Percentiles rank a stretch among this genome's conserved stretches.
Conservation (phyloP, 2,888 invertebrate species). For the Notodonta dromedarius region DNA sequence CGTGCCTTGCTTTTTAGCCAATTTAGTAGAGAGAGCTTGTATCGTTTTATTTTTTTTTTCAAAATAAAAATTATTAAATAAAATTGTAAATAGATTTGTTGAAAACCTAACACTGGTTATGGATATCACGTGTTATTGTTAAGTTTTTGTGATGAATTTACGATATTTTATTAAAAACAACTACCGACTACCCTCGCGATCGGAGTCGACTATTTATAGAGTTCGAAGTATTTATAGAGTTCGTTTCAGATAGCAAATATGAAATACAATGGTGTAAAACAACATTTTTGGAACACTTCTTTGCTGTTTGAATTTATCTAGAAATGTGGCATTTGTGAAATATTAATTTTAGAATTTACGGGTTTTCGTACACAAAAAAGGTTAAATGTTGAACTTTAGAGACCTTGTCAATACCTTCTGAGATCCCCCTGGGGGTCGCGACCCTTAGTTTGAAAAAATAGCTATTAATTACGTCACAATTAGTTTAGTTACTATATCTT, state of each 20-base stretch:
- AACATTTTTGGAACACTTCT: no score
- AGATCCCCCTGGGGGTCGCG: no score
- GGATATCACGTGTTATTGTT: slow-evolving; percentile 59
- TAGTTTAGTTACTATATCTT: no score
- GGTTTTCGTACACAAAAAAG: no score
- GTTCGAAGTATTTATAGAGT: slow-evolving; percentile 3
- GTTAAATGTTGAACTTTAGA: no score
- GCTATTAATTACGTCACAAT: no score
- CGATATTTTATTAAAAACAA: slow-evolving; percentile 37
- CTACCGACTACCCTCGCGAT: slow-evolving; percentile 11
- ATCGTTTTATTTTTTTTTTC: slow-evolving; percentile 24
- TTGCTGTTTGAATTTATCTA: no score
- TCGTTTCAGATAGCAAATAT: not conserved
- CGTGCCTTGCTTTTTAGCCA: slow-evolving; percentile 64
- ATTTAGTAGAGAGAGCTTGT: slow-evolving; percentile 42
- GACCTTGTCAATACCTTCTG: no score
- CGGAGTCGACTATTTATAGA: slow-evolving; percentile 12
- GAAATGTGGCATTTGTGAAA: not conserved
- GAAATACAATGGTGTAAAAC: not conserved
- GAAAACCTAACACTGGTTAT: slow-evolving; percentile 67
- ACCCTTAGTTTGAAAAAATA: no score
- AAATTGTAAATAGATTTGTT: slow-evolving; percentile 49
- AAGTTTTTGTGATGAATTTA: slow-evolving; percentile 69
- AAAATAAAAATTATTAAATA: slow-evolving; percentile 20
- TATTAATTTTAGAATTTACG: not conserved